A percentile compares a stretch with the other conserved stretches of the same genome.
Conservation (phyloP, 2,113 vertebrate genomes). For the Anhinga anhinga region DNA sequence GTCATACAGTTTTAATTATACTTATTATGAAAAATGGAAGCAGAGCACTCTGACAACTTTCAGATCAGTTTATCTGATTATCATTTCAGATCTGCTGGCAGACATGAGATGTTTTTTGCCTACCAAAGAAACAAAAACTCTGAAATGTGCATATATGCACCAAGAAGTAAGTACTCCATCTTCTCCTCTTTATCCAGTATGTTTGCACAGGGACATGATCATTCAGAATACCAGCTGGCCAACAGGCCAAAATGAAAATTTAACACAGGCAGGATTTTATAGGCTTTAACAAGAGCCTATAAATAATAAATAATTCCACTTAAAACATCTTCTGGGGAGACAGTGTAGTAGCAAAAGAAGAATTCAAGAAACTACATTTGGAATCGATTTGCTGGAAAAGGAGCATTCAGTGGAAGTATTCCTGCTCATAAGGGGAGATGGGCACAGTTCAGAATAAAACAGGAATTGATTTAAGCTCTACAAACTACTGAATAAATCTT, state of each 20-base stretch:
- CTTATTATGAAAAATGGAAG: not conserved
- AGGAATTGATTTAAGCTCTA: not conserved
- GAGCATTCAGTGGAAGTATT: not conserved
- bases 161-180: not conserved
- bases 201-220: not conserved
- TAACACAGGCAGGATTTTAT: not conserved
- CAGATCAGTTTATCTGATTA: not conserved
- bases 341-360: not conserved
- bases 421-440: not conserved
- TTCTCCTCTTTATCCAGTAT: not conserved
- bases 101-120: not conserved
- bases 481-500: not conserved
- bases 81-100: not conserved
- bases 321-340: conserved; percentile 27
- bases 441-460: not conserved
- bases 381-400: not conserved
- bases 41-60: not conserved
- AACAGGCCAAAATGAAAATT: not conserved
- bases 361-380: conserved; percentile 9
- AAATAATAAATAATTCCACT: conserved; percentile 17
- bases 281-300: not conserved
- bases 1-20: conserved; percentile 6
- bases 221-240: not conserved
- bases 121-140: not conserved
- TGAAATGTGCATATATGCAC: not conserved